Percentiles rank a stretch among this genome's conserved stretches.
Evolutionary conservation across 2,797 vertebrate genomes (phyloP).

Genomic region (Monodelphis domestica): DNA sequence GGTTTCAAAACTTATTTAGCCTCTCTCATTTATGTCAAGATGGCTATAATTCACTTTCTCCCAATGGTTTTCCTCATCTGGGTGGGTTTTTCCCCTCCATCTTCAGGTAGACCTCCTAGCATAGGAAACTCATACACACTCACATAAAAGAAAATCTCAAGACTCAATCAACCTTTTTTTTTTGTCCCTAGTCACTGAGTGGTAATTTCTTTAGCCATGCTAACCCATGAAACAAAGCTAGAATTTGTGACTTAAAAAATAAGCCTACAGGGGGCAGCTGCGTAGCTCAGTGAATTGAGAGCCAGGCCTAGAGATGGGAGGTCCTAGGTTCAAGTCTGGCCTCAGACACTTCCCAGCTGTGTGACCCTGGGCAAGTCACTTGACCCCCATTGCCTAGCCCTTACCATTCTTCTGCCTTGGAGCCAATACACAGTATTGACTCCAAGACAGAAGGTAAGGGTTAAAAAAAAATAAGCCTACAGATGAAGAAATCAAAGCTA

Average conservation of each 20-base stretch:
- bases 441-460: too few relatives aligned
- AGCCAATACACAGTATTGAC: too few relatives aligned
- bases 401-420: too few relatives aligned
- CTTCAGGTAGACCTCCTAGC: background rate
- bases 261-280: too few relatives aligned
- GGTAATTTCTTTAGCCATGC: background rate
- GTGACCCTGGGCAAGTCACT: too few relatives aligned
- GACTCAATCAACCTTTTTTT: constrained; percentile 49
- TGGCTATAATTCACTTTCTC: constrained; percentile 70
- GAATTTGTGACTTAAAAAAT: background rate
- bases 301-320: too few relatives aligned
- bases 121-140: constrained; percentile 50
- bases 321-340: too few relatives aligned
- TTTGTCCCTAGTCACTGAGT: background rate
- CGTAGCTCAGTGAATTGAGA: too few relatives aligned
- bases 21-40: constrained; percentile 69
- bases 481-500: too few relatives aligned
- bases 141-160: constrained; percentile 60
- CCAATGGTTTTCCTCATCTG: constrained; percentile 69
- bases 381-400: too few relatives aligned
- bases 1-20: constrained; percentile 83
- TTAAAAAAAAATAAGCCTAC: too few relatives aligned
- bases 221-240: background rate
- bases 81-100: background rate
- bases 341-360: too few relatives aligned